Evolutionary conservation across 2,888 invertebrate genomes (phyloP).

Genomic region (Hydropsyche betteni): DNA sequence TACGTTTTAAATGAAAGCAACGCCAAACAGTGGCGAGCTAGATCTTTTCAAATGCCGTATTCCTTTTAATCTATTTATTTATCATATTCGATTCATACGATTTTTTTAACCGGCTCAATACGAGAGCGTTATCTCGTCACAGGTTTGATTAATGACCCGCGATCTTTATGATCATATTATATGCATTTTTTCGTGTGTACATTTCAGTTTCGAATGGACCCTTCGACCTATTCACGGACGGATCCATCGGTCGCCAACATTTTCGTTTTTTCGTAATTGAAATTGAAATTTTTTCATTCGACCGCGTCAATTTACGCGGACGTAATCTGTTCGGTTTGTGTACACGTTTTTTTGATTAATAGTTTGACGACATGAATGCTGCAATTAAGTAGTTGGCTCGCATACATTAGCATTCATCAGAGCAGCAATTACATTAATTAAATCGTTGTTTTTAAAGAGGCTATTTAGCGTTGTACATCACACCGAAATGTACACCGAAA

Average conservation of each 20-base stretch:
- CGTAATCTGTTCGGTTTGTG: constrained; percentile 19
- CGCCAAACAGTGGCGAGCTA: constrained; percentile 25
- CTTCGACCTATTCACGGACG: neutral
- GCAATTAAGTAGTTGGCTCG: constrained; percentile 1
- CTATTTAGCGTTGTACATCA: neutral
- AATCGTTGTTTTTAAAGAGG: constrained; percentile 14
- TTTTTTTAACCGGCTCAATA: neutral
- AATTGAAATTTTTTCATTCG: constrained; percentile 14
- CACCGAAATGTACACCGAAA: too few species aligned
- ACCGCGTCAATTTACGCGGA: constrained; percentile 10
- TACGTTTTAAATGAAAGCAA: neutral
- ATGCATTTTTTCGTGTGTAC: constrained; percentile 34
- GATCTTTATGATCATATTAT: constrained; percentile 32
- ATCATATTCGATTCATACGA: too few species aligned
- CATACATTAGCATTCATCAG: constrained; percentile 20
- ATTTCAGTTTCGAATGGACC: constrained; percentile 7
- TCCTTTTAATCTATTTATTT: constrained; percentile 19
- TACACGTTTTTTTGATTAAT: constrained; percentile 5
- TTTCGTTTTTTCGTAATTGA: constrained; percentile 13
- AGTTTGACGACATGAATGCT: constrained; percentile 20
- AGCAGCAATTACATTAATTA: constrained; percentile 16
- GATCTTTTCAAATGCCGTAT: neutral
- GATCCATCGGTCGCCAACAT: constrained; percentile 7
- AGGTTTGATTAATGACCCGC: constrained; percentile 42
- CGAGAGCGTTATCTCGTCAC: constrained; percentile 15